These are phyloP conservation scores for Paratilapia polleni DNA, from an alignment of 2,113 vertebrate species.

Conservation along the genomic window DNA sequence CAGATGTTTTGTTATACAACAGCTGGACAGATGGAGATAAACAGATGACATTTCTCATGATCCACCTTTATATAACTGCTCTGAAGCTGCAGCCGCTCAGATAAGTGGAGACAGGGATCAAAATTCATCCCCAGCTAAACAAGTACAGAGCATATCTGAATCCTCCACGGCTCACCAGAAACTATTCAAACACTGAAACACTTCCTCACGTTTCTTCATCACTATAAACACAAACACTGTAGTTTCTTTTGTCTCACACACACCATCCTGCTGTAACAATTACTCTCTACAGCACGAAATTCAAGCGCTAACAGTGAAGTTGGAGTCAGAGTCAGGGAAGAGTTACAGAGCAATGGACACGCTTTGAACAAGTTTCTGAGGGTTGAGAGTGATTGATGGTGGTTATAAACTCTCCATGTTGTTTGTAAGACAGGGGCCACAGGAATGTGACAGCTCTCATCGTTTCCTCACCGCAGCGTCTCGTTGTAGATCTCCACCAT, in stretches of 20 bases:
- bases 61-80: constrained; percentile 41
- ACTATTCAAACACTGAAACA: background rate
- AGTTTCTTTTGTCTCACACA: background rate
- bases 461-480: constrained; percentile 81
- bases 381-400: too few species aligned
- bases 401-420: too few species aligned
- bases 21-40: constrained; percentile 11
- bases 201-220: rapidly evolving
- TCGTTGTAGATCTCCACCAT: constrained; percentile 98
- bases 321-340: too few species aligned
- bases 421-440: too few species aligned
- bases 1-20: constrained; percentile 52
- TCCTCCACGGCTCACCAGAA: too few species aligned
- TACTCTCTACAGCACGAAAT: too few species aligned
- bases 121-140: background rate
- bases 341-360: too few species aligned
- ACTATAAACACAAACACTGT: background rate
- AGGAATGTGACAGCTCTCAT: background rate
- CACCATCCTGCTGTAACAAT: too few species aligned
- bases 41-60: background rate
- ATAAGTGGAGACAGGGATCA: background rate
- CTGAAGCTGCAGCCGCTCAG: background rate
- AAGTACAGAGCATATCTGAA: too few species aligned
- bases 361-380: too few species aligned
- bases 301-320: too few species aligned